Conservation (phyloP, 1,140 invertebrate species). For the Portunus trituberculatus region DNA sequence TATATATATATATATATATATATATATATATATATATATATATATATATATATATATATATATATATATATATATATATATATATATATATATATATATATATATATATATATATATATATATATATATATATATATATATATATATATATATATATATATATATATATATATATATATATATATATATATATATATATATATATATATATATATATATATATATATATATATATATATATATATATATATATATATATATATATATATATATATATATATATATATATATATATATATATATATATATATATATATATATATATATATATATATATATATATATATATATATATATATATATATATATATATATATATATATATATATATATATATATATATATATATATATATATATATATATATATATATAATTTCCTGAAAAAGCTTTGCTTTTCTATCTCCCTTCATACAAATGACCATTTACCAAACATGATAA, state of each 20-base stretch:
- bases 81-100: conserved; percentile 55
- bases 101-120: conserved; percentile 59
- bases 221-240: conserved; percentile 50
- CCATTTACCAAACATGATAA: too few species aligned
- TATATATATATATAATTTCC: too few species aligned
- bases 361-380: conserved; percentile 40
- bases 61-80: not conserved
- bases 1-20: conserved; percentile 39
- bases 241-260: conserved; percentile 46
- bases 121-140: conserved; percentile 49
- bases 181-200: conserved; percentile 30
- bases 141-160: conserved; percentile 52
- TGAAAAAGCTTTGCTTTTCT: not conserved
- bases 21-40: too few species aligned
- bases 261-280: conserved; percentile 45
- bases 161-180: conserved; percentile 54
- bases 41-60: too few species aligned
- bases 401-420: too few species aligned
- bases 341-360: conserved; percentile 7
- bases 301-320: conserved; percentile 61
- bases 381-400: too few species aligned
- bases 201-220: not conserved
- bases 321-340: conserved; percentile 36
- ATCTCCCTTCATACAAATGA: too few species aligned
- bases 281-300: conserved; percentile 61